Evolutionary conservation across 2,113 vertebrate genomes (phyloP), one percentile per base, ranked within the genome.

Genomic region (Sylvia atricapilla): DNA sequence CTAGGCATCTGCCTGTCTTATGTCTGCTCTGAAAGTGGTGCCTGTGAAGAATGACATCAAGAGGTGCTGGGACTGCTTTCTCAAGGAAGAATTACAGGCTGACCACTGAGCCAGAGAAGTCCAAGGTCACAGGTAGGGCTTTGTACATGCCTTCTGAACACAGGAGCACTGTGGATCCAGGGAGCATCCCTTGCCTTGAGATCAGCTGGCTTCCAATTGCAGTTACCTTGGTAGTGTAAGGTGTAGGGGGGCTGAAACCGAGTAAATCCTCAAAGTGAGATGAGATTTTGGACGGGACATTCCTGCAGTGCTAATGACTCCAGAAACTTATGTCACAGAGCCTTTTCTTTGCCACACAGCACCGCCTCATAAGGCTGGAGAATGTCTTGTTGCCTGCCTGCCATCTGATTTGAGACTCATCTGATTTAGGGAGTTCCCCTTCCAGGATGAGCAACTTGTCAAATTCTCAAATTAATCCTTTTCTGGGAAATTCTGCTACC

Each of bases 21-120:
- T 88, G 68, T 88, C 85, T 2, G 0, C 90, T 76, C 79, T 74
- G 85, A 82, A 87, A 94, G 88, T 89, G 89, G 75, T 75, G 85
- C 89, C 94, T 68, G 86, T 97, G 96, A 98, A 98, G 94, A 90
- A 99, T 99, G 99, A 99, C 98, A 11, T 99, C 99, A 5, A 99
- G 98, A 97, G 98, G 98, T 82, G 96, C 98, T 15, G 97, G 98
- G 52, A 97, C 98, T 30, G 94, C 98, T 76, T 97, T 99, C 96
- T 98, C 98, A 22, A 98, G 98, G 87, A 98, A 98, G 50, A 99
- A 98, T 98, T 99, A 99, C 95, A 97, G 98, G 86, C 97, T 99
- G 97, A 98, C 98, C 53, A 98, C 98, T 6, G 99, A 99, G 86
- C 96, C 97, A 9, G 99, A 99, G 93, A 99, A 99, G 91, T 96